Base-by-base conservation (phyloP, 1,140 invertebrate genomes). In the Drosophila bocki region DNA sequence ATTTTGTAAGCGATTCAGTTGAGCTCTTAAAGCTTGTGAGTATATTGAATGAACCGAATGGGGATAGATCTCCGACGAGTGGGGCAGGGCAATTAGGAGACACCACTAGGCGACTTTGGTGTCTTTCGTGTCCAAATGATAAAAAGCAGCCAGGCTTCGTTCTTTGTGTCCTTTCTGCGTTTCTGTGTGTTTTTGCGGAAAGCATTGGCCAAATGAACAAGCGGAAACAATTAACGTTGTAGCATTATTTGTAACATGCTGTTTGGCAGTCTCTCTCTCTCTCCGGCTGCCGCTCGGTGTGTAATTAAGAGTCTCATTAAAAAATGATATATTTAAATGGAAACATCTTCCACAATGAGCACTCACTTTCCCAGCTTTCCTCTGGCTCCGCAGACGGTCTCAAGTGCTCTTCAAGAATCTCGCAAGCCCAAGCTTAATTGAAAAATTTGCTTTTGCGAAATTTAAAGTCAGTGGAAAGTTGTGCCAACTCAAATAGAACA, bases 271-370 rank as follows among this genome's bases (percentile, higher is more conserved):
- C n/a, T 39, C 26, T 29, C 35, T 29, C 35, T 71, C 15, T 26
- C 60, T 32, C 68, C 42, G 54, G 32, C 22, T 60, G n/a, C 45
- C 51, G 35, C 9, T 54, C 69, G 32, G 63, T 78, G 69, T 72
- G 81, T 90, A 90, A 90, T 90, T 90, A 90, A 90, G 85, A 90
- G 85, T 82, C 85, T 90, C 85, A 90, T 90, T 90, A 90, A 90
- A 90, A 90, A 90, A 90, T 90, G 81, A 90, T 90, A 90, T 85
- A 90, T 90, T 90, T 90, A 90, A 90, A 88, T 88, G 85, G 81
- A 70, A 90, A 64, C 78, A 84, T 84, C 81, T 81, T 75, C 48
- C 50, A 74, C 75, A 70, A 68, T 70, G 79, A 29, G 51, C 19
- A 15, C 37, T 50, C 35, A 32, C 17, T 63, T 41, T 19, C 11